Base-by-base conservation (phyloP, 2,797 vertebrate species). In the Scolopax bukidnonensis region DNA sequence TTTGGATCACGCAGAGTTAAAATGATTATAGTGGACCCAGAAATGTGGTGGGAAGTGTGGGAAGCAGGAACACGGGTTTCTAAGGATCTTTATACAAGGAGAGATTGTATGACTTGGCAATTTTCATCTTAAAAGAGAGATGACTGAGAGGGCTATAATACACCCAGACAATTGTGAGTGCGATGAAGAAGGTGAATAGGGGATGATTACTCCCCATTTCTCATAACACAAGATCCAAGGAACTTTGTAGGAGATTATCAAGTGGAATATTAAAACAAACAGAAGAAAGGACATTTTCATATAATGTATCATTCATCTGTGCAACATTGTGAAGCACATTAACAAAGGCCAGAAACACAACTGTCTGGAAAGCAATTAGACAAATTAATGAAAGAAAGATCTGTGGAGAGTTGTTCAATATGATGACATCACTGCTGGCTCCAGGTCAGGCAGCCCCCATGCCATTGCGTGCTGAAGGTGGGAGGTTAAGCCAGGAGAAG, bases 41-140 rank as follows among this genome's bases (percentile, higher is more conserved):
- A 41, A 76, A 75, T 54, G 78, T 2, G 4, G 17, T 67, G 90
- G 87, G 81, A 70, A 89, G 45, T 87, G 93, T 92, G 93, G 93
- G 93, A 92, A 92, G 83, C 63, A 61, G 63, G 63, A 80, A 57
- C 16, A 27, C 0, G 4, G n/a, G 53, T 61, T 92, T 79, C 68
- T 87, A 65, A 50, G 0, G 1, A 10, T 76, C 64, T 71, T 87
- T 90, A 33, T 53, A 28, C 80, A 84, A 51, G 90, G 88, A 87
- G 67, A 87, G 83, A 95, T 95, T 97, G 92, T 93, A 68, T 96
- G 94, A 90, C 94, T 95, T 96, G 77, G 86, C 67, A 40, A 97
- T 97, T 95, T 96, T 95, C 70, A 32, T 86, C 90, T 82, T 96
- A 86, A 94, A 96, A 95, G 90, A 91, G 88, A 97, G 95, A 95